Evolutionary conservation across 2,888 invertebrate species (phyloP).

Genomic region (Anorthoa munda): DNA sequence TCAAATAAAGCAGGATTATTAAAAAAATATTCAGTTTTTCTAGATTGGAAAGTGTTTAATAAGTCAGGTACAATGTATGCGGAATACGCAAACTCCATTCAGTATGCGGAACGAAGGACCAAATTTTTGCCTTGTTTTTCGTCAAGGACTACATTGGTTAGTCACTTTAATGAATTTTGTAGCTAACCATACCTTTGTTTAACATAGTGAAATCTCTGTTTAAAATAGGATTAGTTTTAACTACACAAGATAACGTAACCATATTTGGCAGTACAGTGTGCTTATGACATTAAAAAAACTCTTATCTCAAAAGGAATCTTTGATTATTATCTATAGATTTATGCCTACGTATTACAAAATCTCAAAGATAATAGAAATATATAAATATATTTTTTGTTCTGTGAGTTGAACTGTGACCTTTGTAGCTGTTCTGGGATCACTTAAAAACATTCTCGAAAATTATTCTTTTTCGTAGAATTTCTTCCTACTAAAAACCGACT

Average conservation of each 20-base stretch:
- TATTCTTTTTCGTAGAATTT: background rate
- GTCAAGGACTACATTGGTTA: background rate
- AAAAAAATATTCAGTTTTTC: no score
- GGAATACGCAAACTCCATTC: background rate
- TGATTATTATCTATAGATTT: no score
- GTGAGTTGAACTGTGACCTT: background rate
- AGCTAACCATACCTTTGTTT: background rate
- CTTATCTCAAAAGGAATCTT: no score
- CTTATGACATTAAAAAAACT: no score
- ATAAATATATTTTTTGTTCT: no score
- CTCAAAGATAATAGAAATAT: background rate
- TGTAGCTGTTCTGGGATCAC: background rate
- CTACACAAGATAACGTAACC: no score
- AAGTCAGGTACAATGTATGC: background rate
- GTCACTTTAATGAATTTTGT: background rate
- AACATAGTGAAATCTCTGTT: background rate
- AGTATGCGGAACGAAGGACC: background rate
- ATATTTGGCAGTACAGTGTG: background rate
- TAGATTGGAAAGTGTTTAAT: background rate
- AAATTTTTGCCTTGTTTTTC: background rate
- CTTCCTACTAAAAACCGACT: background rate
- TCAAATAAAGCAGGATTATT: no score
- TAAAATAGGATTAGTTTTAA: background rate
- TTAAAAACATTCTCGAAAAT: background rate
- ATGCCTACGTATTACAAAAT: no score